Evolutionary conservation across 1,140 invertebrate genomes (phyloP).

Genomic region (Goniozus legneri): DNA sequence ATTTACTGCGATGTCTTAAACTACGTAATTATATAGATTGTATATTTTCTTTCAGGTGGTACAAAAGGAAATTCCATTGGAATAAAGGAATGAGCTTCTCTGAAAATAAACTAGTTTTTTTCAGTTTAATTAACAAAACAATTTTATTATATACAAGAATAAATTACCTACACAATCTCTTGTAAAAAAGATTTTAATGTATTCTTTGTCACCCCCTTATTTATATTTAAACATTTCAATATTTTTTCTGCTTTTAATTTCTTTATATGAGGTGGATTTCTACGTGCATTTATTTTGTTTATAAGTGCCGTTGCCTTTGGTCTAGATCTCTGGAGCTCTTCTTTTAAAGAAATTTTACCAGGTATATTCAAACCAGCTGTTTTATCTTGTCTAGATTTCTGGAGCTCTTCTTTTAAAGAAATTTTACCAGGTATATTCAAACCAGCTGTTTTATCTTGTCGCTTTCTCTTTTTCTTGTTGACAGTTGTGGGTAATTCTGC

Average conservation of each 20-base stretch:
- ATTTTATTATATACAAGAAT: not conserved
- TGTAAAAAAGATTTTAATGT: not conserved
- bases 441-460: constrained; percentile 40
- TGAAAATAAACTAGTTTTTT: not conserved
- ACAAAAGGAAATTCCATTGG: constrained; percentile 46
- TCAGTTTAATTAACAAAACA: not conserved
- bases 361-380: not conserved
- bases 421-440: constrained; percentile 33
- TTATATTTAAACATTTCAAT: not conserved
- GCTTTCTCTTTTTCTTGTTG: constrained; percentile 37
- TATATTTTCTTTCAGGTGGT: constrained; percentile 40
- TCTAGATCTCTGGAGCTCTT: constrained; percentile 26
- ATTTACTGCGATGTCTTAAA: not conserved
- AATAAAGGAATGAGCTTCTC: constrained; percentile 23
- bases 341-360: constrained; percentile 12
- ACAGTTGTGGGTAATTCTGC: constrained; percentile 2
- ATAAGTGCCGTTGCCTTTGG: constrained; percentile 33
- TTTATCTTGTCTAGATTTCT: not conserved
- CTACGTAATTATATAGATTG: constrained; percentile 6
- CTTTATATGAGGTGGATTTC: constrained; percentile 14
- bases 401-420: constrained; percentile 9
- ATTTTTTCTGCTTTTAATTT: constrained; percentile 22
- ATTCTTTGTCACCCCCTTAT: not conserved
- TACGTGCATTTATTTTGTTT: constrained; percentile 23
- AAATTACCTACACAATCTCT: not conserved